Evolutionary conservation across 2,797 vertebrate species (phyloP).

Genomic region (Lacerta viridis): DNA sequence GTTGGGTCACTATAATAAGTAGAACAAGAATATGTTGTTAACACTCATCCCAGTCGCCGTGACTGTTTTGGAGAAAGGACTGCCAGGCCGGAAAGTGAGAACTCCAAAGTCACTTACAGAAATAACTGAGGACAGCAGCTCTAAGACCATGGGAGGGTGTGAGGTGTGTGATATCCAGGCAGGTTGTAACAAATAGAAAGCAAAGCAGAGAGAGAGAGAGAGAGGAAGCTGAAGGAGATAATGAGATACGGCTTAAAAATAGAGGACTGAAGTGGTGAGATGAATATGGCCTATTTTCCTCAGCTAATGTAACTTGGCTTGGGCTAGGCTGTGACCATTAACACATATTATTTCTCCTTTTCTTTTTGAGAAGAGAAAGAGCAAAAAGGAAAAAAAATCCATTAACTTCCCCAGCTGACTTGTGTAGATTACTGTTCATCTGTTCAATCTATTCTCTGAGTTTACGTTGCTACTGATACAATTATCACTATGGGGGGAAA

Average conservation of each 20-base stretch:
- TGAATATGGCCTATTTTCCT: conserved; percentile 6
- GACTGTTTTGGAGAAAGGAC: conserved; percentile 4
- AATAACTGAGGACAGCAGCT: conserved; percentile 4
- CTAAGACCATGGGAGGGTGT: background rate
- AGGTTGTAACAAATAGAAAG: conserved; percentile 11
- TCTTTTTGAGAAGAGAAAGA: background rate
- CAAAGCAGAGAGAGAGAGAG: background rate
- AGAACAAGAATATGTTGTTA: background rate
- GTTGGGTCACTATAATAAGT: background rate
- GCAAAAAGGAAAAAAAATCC: background rate
- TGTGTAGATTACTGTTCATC: background rate
- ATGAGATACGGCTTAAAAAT: conserved; percentile 11
- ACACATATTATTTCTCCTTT: background rate
- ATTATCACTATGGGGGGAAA: background rate
- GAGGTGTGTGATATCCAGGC: background rate
- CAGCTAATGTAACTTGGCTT: background rate
- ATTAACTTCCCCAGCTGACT: conserved; percentile 20
- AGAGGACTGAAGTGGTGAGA: background rate
- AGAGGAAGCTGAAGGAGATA: background rate
- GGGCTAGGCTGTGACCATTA: background rate
- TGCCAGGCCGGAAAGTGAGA: background rate
- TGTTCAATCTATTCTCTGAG: background rate
- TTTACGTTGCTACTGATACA: background rate
- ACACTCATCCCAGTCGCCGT: background rate
- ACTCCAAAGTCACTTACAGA: background rate